Evolutionary conservation across 2,113 vertebrate genomes (phyloP), one percentile per base, ranked within the genome.

Genomic region (Osmerus eperlanus): DNA sequence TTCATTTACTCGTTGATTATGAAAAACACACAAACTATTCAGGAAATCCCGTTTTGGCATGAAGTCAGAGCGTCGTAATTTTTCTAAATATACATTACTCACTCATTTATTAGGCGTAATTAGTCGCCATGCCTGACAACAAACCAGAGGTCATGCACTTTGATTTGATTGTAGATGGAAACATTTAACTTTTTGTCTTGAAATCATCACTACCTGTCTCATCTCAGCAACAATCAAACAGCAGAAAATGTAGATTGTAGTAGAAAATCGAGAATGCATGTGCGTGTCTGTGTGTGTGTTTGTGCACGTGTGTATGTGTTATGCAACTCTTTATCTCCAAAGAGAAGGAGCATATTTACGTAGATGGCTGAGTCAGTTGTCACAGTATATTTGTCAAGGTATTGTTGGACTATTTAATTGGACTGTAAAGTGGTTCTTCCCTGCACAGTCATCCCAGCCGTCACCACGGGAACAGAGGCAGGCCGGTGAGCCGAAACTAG

Each of bases 11-110:
- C 28, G 21, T 64, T 59, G 29, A 82, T 73, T 78, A 87, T 81
- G 81, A 89, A 85, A 65, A 80, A 67, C 21, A 15, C 56, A 62
- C 68, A 0, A 15, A 62, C 21, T 28, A 29, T 64, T 68, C 63
- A 74, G 79, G 72, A 84, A 82, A 78, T 82, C 74, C 76, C 23
- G 74, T 56, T 71, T 67, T 51, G 60, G 77, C 73, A 68, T 71
- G 51, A 3, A 73, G 70, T 75, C 72, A 65, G 53, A 29, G 52
- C 66, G 4, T 15, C 23, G 28, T 28, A 12, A 62, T 63, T 77
- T 72, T 58, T 65, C 68, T 72, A 83, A 85, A 78, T 81, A 81
- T 64, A 77, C 81, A 86, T 77, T 69, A 81, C 77, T 80, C 77
- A 78, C 54, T 2, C 6, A 70, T 47, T 1, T 2, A 47, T 9